Base-by-base conservation (phyloP, 2,797 vertebrate species). In the Sitta carolinensis region DNA sequence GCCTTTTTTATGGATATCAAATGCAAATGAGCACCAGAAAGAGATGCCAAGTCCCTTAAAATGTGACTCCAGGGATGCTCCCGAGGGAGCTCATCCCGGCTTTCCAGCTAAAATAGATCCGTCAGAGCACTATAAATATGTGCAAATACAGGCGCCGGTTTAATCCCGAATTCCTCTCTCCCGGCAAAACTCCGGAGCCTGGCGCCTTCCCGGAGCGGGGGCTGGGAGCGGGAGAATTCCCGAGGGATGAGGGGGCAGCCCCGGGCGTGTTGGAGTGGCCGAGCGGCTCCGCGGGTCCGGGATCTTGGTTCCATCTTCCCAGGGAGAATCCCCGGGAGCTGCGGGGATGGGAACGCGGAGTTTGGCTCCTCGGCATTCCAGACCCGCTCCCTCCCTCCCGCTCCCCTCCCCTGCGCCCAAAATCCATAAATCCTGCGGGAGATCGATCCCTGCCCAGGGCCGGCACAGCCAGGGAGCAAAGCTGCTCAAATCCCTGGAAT, bases 21-120 rank as follows among this genome's bases (percentile, higher is more conserved):
- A 92, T 94, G 92, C 84, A 95, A 92, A 95, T 82, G 87, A 94
- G 84, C 83, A 4, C 45, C 83, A 23, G 76, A 19, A 68, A 81
- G 92, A 81, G 75, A 55, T 88, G 87, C 83, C 92, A 59, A 93
- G 84, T 88, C 87, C 84, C 80, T 88, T 58, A 79, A 82, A 83
- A 79, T 79, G 90, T 38, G 87, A 72, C 94, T 94, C 55, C 72
- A 32, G 87, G 94, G 87, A 89, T 64, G 84, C 73, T 88, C 92
- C 40, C 90, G 5, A 54, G 84, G 90, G 94, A 95, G 89, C 74
- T 90, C 84, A 57, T 59, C 90, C 92, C 5, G 8, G 67, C 87
- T 89, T 94, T 30, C 84, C 92, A 86, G 93, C 81, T 91, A 63
- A 95, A 94, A 94, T 93, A 93, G 63, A 59, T 75, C 68, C 42